A percentile compares a stretch with the other conserved stretches of the same genome.
Evolutionary conservation across 2,113 vertebrate species (phyloP).

Genomic region (Nothocercus nigrocapillus): DNA sequence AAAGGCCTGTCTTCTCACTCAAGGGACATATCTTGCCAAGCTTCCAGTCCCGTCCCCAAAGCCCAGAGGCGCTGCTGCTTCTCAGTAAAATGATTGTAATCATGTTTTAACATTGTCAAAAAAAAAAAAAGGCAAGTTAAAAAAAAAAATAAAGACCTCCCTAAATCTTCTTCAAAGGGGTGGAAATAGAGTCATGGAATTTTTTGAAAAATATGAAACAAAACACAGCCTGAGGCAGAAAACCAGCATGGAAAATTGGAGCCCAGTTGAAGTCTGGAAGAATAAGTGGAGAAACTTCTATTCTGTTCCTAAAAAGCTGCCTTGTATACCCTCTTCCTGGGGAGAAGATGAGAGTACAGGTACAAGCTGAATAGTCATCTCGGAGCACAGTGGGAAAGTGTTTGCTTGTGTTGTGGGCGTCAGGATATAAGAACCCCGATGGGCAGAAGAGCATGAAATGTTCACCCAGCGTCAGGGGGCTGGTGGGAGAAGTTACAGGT

Average conservation of each 20-base stretch:
- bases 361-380: background rate
- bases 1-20: constrained; percentile 37
- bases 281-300: constrained; percentile 51
- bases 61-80: constrained; percentile 49
- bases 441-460: background rate
- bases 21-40: constrained; percentile 40
- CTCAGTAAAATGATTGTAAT: constrained; percentile 58
- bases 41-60: background rate
- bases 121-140: background rate
- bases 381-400: background rate
- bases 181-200: constrained; percentile 65
- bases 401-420: background rate
- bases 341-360: background rate
- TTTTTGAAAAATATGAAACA: constrained; percentile 62
- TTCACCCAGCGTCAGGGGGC: background rate
- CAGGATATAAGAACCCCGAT: background rate
- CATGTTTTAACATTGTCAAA: constrained; percentile 30
- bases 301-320: constrained; percentile 49
- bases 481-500: fast-evolving
- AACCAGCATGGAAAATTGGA: constrained; percentile 71
- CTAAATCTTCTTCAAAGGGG: constrained; percentile 58
- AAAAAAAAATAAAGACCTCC: constrained; percentile 47
- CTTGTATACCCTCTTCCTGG: background rate
- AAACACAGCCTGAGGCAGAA: constrained; percentile 56
- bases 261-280: background rate